These are phyloP conservation scores for Pteromalus puparum DNA, from an alignment of 1,140 invertebrate genomes.

Conservation along the genomic window DNA sequence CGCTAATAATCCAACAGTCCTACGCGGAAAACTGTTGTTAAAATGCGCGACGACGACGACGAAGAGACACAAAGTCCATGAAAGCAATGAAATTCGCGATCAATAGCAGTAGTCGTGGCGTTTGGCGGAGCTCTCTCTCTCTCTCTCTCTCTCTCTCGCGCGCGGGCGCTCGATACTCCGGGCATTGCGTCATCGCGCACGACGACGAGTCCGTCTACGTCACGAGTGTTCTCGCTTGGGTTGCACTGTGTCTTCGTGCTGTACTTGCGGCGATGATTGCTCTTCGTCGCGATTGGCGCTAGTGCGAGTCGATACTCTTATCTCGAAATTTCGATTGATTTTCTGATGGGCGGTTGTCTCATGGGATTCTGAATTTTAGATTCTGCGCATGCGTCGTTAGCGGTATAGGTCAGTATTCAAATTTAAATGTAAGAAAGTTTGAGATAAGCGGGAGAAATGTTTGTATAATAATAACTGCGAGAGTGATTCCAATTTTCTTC, in stretches of 20 bases:
- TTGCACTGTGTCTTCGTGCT: neutral
- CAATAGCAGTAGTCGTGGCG: constrained; percentile 10
- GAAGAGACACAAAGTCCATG: neutral
- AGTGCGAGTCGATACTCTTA: neutral
- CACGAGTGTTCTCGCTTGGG: neutral
- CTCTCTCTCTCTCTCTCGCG: neutral
- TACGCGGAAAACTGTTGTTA: neutral
- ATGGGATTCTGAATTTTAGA: too few species aligned
- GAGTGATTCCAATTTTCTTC: too few species aligned
- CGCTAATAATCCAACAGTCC: neutral
- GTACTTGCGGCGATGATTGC: neutral
- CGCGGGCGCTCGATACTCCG: neutral
- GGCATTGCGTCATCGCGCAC: neutral
- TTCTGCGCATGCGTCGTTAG: too few species aligned
- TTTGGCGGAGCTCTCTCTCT: neutral
- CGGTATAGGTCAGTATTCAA: too few species aligned
- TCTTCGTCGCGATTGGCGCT: neutral
- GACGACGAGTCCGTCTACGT: constrained; percentile 3
- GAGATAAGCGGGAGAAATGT: too few species aligned
- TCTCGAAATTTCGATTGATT: neutral
- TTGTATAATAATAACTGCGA: too few species aligned
- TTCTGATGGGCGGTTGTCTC: neutral
- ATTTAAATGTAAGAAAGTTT: too few species aligned
- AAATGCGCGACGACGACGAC: neutral
- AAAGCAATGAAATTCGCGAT: constrained; percentile 16